Evolutionary conservation across 2,888 invertebrate species (phyloP).

Genomic region (Hemicrepidius hirtus): DNA sequence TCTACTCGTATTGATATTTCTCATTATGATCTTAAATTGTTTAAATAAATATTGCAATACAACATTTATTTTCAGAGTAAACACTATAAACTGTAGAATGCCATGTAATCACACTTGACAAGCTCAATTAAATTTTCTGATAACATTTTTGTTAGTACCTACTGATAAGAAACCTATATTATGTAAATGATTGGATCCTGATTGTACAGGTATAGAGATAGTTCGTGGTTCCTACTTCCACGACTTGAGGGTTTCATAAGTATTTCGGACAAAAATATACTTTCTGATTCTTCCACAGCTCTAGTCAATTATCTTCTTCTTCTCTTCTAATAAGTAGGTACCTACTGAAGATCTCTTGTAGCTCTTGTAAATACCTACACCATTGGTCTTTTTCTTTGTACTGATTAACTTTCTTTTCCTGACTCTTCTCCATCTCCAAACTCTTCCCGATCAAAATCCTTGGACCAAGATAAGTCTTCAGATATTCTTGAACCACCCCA

Average conservation of each 20-base stretch:
- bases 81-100: neutral
- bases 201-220: neutral
- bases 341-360: no score
- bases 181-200: neutral
- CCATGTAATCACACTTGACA: neutral
- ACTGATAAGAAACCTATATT: neutral
- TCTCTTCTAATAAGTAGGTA: no score
- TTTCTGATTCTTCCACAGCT: no score
- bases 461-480: no score
- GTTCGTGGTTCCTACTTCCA: neutral
- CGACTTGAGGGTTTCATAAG: neutral
- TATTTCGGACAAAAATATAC: no score
- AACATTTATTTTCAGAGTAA: neutral
- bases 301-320: no score
- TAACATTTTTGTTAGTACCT: neutral
- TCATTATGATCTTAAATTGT: constrained; percentile 30
- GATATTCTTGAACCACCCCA: no score
- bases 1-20: constrained; percentile 66
- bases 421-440: no score
- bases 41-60: constrained; percentile 26
- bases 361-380: no score
- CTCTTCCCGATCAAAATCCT: no score
- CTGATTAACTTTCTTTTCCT: no score
- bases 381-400: no score
- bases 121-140: neutral